Evolutionary conservation across 2,888 invertebrate genomes (phyloP), one percentile per base, ranked within the genome.

Genomic region (Heteromurus nitidus): DNA sequence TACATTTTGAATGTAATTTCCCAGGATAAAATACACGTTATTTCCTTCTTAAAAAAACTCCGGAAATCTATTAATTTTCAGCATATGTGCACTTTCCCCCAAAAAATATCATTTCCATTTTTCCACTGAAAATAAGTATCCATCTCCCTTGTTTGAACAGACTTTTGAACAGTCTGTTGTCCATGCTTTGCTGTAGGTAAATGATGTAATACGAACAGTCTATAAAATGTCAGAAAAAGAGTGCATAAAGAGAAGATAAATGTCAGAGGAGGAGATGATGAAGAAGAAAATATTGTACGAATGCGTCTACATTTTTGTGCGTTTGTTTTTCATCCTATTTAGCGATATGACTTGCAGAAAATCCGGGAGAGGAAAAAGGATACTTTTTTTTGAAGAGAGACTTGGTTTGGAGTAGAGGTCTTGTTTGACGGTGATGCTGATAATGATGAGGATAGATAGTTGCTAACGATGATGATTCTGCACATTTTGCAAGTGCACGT

Each of bases 321-420:
- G 80, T 80, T 80, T 80, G 73, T 80, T 80, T 80, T 80, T 68
- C 80, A 64, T 55, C 72, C 73, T 72, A 73, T 80, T 80, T 80
- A 80, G 80, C 73, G 62, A 81, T 85, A 86, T 87, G 87, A 87
- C 87, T 87, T 87, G 87, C 87, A 87, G 83, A 87, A 87, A 86
- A 47, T 24, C 13, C 1, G 22, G 50, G 13, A 68, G 9, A 42
- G 30, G 1, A 68, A 3, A 75, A 75, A 36, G 36, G 50, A 53
- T 16, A 18, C 13, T 50, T n/a, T 50, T 80, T 80, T 77, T 77
- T 65, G 69, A 53, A 47, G 60, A 67, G 44, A 69, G 44, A 62
- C 31, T 60, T 47, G 11, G 50, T 18, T 9, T 22, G n/a, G 9
- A 11, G 22, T 24, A 30, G 62, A 31, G 79, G 20, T 64, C n/a